Evolutionary conservation across 2,888 invertebrate genomes (phyloP).

Genomic region (Ormyrus thymus): DNA sequence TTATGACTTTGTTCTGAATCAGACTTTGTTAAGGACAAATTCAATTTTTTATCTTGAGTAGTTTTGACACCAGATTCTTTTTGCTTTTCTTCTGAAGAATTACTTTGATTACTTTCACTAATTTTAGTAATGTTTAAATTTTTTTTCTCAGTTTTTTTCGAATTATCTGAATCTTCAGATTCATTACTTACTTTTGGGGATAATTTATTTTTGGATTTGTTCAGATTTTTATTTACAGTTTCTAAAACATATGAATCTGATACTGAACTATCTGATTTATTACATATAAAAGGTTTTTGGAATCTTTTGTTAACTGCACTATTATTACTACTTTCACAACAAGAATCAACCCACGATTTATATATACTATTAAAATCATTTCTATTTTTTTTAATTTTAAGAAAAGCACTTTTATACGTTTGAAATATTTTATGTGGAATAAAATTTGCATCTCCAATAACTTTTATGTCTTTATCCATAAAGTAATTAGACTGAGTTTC

Average conservation of each 20-base stretch:
- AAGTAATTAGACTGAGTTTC: slow-evolving; percentile 26
- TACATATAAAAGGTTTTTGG: not conserved
- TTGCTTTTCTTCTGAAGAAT: too few species aligned
- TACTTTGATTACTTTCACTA: too few species aligned
- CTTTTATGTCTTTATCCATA: slow-evolving; percentile 40
- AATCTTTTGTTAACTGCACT: too few species aligned
- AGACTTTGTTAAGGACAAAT: not conserved
- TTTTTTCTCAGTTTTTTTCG: too few species aligned
- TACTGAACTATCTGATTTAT: slow-evolving; percentile 4
- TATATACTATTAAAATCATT: slow-evolving; percentile 39
- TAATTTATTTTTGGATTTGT: not conserved
- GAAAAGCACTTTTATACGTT: slow-evolving; percentile 30
- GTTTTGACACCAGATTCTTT: not conserved
- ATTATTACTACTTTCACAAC: not conserved
- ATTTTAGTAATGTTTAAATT: too few species aligned
- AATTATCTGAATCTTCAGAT: too few species aligned
- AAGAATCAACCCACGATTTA: slow-evolving; percentile 31
- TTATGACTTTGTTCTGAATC: slow-evolving; percentile 9
- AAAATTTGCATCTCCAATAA: slow-evolving; percentile 50
- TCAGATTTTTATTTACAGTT: not conserved
- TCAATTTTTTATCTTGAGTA: not conserved
- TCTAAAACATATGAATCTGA: not conserved
- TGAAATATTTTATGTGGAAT: slow-evolving; percentile 51
- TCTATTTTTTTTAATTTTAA: slow-evolving; percentile 36
- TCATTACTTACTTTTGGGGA: too few species aligned